phyloP scores from a whole-genome alignment of 2,113 vertebrate species.

The Hippopotamus amphibius region DNA sequence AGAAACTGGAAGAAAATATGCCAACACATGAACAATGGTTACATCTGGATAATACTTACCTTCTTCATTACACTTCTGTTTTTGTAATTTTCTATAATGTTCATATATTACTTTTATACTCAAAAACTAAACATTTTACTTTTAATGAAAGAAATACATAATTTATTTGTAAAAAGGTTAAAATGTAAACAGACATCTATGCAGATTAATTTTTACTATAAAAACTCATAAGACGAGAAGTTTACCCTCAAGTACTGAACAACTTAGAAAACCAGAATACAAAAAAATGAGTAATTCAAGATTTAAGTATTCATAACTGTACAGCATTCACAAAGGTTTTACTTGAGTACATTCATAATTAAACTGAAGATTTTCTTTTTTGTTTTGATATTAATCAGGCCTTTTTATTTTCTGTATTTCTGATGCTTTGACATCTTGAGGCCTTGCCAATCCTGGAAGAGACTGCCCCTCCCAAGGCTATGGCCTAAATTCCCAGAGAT shows the following conservation, averaged over 20 bases:
- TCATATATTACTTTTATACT: slow-evolving; percentile 44
- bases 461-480: background rate
- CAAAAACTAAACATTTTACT: slow-evolving; percentile 34
- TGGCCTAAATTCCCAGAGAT: background rate
- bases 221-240: background rate
- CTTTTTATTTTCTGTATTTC: slow-evolving; percentile 55
- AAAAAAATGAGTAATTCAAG: slow-evolving; percentile 25
- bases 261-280: slow-evolving; percentile 56
- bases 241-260: slow-evolving; percentile 7
- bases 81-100: slow-evolving; percentile 33
- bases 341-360: background rate
- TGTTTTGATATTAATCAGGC: slow-evolving; percentile 7
- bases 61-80: slow-evolving; percentile 9
- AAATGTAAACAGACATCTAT: slow-evolving; percentile 51
- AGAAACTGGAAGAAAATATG: slow-evolving; percentile 28
- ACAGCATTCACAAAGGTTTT: background rate
- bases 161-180: slow-evolving; percentile 39
- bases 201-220: background rate
- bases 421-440: slow-evolving; percentile 12
- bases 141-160: slow-evolving; percentile 7
- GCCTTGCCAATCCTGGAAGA: background rate
- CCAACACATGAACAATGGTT: slow-evolving; percentile 19
- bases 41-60: slow-evolving; percentile 24
- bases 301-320: background rate
- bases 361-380: slow-evolving; percentile 45